Evolutionary conservation across 2,797 vertebrate genomes (phyloP).

Genomic region (Karalla daura): DNA sequence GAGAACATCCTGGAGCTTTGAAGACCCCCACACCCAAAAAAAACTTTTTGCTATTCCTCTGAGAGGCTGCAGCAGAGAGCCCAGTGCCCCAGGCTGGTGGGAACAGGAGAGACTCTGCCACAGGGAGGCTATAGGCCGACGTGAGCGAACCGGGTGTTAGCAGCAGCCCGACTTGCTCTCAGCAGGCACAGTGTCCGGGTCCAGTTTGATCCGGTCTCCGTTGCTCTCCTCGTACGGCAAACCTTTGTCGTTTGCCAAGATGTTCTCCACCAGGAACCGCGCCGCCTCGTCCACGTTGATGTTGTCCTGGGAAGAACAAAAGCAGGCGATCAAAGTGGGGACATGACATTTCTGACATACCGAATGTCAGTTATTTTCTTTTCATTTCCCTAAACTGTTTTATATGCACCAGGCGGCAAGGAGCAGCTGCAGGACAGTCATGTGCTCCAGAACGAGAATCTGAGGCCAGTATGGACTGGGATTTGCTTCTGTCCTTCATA

Average conservation of each 20-base stretch:
- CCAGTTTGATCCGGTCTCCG: constrained; percentile 90
- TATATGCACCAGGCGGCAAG: constrained; percentile 9
- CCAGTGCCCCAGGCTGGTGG: constrained; percentile 32
- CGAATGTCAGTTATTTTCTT: background rate
- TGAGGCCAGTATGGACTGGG: background rate
- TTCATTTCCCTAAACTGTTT: constrained; percentile 5
- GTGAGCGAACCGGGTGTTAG: constrained; percentile 80
- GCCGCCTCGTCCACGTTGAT: constrained; percentile 96
- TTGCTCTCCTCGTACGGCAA: constrained; percentile 92
- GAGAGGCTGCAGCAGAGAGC: constrained; percentile 35
- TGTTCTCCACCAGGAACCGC: constrained; percentile 95
- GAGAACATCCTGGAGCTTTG: constrained; percentile 44
- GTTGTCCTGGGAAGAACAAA: constrained; percentile 88
- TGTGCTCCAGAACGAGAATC: background rate
- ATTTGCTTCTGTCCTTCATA: constrained; percentile 44
- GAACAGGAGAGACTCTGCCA: constrained; percentile 34
- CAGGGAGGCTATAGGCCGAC: constrained; percentile 32
- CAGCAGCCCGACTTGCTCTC: constrained; percentile 95
- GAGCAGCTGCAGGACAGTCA: constrained; percentile 30
- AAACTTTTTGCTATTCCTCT: constrained; percentile 47
- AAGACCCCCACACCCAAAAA: constrained; percentile 30
- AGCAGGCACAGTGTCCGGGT: constrained; percentile 84
- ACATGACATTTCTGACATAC: background rate
- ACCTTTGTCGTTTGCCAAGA: constrained; percentile 90
- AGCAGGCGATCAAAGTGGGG: constrained; percentile 23